phyloP scores from a whole-genome alignment of 2,888 invertebrate species.

The Octonoba sinensis region DNA sequence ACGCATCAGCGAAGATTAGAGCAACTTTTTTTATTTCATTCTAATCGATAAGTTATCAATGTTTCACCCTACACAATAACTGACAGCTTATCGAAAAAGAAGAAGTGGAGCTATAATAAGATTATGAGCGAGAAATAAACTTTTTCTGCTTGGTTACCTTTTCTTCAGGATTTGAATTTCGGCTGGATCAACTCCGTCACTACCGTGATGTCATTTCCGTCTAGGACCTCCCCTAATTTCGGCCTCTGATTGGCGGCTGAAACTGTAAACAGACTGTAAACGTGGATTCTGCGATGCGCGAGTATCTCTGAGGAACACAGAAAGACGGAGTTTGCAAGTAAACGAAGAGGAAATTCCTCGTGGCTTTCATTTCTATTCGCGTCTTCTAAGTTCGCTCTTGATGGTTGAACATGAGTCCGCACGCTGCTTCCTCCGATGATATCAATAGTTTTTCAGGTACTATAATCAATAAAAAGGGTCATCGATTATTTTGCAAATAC shows the following conservation, averaged over 20 bases:
- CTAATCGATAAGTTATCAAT: too few species aligned
- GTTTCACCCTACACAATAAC: too few species aligned
- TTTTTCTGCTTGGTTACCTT: background rate
- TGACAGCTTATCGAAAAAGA: too few species aligned
- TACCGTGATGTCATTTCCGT: conserved; percentile 19
- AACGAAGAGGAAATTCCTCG: background rate
- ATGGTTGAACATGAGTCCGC: conserved; percentile 9
- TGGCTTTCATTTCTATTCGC: background rate
- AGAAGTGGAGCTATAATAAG: too few species aligned
- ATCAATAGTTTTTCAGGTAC: background rate
- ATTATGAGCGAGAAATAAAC: background rate
- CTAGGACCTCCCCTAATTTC: conserved; percentile 13
- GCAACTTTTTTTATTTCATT: too few species aligned
- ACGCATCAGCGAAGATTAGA: too few species aligned
- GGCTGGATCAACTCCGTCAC: background rate
- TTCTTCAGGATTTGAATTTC: background rate
- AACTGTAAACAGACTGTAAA: conserved; percentile 20
- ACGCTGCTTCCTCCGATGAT: background rate
- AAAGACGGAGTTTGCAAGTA: too few species aligned
- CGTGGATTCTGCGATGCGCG: conserved; percentile 10
- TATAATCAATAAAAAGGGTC: conserved; percentile 8
- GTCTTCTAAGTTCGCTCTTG: too few species aligned
- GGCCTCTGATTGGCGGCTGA: conserved; percentile 6
- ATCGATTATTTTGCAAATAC: conserved; percentile 38
- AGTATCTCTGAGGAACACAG: too few species aligned